These are phyloP conservation scores for Ameiurus melas DNA, from an alignment of 2,113 vertebrate species.

Conservation along the genomic window DNA sequence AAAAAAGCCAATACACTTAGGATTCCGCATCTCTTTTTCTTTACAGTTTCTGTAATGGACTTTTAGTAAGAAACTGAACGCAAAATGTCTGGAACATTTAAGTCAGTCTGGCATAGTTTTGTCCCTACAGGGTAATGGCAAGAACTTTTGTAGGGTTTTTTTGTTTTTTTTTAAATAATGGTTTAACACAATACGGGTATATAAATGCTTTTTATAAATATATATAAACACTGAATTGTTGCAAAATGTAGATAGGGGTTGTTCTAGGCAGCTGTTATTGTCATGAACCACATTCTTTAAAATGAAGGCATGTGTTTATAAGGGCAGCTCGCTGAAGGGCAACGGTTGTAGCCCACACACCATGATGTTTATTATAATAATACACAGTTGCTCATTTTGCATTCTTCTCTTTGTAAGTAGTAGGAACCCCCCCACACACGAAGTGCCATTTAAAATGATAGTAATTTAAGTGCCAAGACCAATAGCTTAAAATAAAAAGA, in stretches of 20 bases:
- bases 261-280: background rate
- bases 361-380: background rate
- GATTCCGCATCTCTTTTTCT: background rate
- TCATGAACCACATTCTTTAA: background rate
- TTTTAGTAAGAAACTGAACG: background rate
- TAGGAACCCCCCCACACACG: background rate
- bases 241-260: background rate
- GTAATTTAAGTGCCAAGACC: background rate
- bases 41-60: background rate
- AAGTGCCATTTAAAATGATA: background rate
- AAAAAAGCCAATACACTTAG: background rate
- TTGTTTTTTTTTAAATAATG: background rate
- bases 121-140: background rate
- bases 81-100: background rate
- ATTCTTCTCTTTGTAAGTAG: too few relatives aligned
- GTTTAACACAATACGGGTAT: background rate
- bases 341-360: background rate
- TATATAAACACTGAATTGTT: background rate
- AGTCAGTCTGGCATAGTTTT: background rate
- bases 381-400: too few relatives aligned
- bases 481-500: background rate
- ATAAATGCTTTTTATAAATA: too few relatives aligned
- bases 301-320: background rate
- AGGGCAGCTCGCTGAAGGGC: background rate
- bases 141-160: background rate